Evolutionary conservation across 1,140 invertebrate genomes (phyloP), one percentile per base, ranked within the genome.

Genomic region (Linepithema humile): DNA sequence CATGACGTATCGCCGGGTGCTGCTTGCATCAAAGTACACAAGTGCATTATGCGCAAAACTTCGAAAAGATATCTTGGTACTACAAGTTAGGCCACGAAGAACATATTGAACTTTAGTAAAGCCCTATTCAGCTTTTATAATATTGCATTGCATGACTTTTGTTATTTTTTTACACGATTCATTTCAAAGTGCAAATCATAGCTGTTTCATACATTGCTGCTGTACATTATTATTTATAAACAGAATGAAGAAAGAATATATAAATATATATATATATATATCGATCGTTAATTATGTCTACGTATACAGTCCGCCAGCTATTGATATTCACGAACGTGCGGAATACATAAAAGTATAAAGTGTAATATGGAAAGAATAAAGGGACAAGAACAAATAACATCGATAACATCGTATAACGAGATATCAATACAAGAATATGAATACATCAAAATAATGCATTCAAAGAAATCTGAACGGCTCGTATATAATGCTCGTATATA

Each of bases 41-140:
- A 62, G 7, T 50, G 43, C 43, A 65, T 77, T 26, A 77, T 26
- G 29, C 12, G n/a, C n/a, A 53, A 48, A 67, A 53, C 32, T 78
- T 78, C 0, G 10, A 9, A 67, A 67, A 40, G 38, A 15, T 75
- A 65, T 50, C 3, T 2, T 35, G n/a, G 0, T 23, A 43, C 32
- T 43, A 23, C 10, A 6, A 67, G 17, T 38, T 48, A 29, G 43
- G 2, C 20, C 64, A 67, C 10, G 26, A 78, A 26, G 26, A 53
- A 38, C 3, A 53, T 53, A n/a, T 78, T 3, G 20, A 50, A 29
- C 45, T 65, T 53, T 32, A 3, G 9, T 40, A 50, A 3, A n/a
- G 23, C 32, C 9, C 5, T 26, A n/a, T 53, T 45, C 15, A 5
- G 4, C 38, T 78, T 53, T 69, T 53, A 12, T 17, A 62, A 40